Percentiles rank a stretch among this genome's conserved stretches.
Evolutionary conservation across 2,113 vertebrate genomes (phyloP).

Genomic region (Heterochromis multidens): DNA sequence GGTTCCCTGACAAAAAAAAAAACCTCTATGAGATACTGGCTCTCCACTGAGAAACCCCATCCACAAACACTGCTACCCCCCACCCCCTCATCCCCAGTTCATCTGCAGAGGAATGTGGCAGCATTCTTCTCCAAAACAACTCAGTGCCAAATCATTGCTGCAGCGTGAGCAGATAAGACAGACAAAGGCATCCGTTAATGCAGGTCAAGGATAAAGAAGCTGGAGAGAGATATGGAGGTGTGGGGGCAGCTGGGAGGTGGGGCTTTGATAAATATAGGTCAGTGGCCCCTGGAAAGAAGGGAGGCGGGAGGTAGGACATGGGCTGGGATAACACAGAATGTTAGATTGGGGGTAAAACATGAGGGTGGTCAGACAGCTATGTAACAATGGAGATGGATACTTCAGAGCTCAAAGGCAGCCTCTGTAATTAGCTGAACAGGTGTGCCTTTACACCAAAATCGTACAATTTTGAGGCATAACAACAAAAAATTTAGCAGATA

Average conservation of each 20-base stretch:
- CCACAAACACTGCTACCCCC: background rate
- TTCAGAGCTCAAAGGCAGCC: background rate
- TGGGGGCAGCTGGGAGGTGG: slow-evolving; percentile 17
- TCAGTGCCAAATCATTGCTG: slow-evolving; percentile 63
- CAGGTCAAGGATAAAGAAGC: slow-evolving; percentile 53
- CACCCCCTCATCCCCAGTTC: background rate
- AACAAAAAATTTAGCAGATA: background rate
- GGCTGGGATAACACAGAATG: background rate
- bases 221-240: slow-evolving; percentile 31
- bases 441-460: background rate
- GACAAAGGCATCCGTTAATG: slow-evolving; percentile 54
- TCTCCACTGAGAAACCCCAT: background rate
- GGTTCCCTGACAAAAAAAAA: slow-evolving; percentile 2
- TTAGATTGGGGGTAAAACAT: slow-evolving; percentile 2
- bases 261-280: slow-evolving; percentile 63
- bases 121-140: slow-evolving; percentile 53
- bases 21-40: background rate
- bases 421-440: slow-evolving; percentile 11
- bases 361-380: background rate
- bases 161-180: slow-evolving; percentile 55
- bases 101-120: slow-evolving; percentile 50
- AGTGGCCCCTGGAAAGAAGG: slow-evolving; percentile 43
- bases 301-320: background rate
- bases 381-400: background rate
- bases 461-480: background rate